Base-by-base conservation (phyloP, 2,888 invertebrate genomes). In the Eupithecia vulgata region DNA sequence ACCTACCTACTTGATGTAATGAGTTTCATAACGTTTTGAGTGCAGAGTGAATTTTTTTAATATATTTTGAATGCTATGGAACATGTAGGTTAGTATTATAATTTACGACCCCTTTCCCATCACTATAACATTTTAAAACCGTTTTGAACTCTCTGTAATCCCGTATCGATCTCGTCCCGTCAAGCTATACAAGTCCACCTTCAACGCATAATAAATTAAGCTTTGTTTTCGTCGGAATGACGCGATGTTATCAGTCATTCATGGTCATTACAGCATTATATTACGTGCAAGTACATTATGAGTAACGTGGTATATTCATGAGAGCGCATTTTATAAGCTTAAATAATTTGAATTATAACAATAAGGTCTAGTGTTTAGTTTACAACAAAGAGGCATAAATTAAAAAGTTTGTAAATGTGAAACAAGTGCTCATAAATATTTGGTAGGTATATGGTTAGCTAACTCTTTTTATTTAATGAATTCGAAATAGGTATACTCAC, bases 221-320 rank as follows among this genome's bases (percentile, higher is more conserved):
- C 80, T 79, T 79, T 79, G 79, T 79, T 79, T 79, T 77, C 76
- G 71, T 74, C 73, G 74, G 69, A 73, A 77, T 74, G 77, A 74
- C 76, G 75, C 76, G 76, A 78, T 78, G 70, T 67, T 77, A 80
- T 79, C 78, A 71, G 73, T 72, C 70, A 74, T 72, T 73, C 78
- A 76, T 73, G 74, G 73, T 68, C 76, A 72, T 76, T 75, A 74
- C 74, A 71, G 68, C 71, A 65, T 71, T 73, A 72, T 72, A 76
- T 76, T 68, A 67, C 72, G 70, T 62, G 76, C 74, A 68, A 74
- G 74, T 76, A 74, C 72, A 65, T n/a, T 70, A 72, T 70, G 75
- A 73, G 70, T 72, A 72, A 73, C 73, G 77, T 37, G 7, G n/a
- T 48, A n/a, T 73, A 72, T 73, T 75, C 76, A 75, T 71, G 71